Evolutionary conservation across 1,140 invertebrate species (phyloP), one percentile per base, ranked within the genome.

Genomic region (Sarcophaga peregrina): DNA sequence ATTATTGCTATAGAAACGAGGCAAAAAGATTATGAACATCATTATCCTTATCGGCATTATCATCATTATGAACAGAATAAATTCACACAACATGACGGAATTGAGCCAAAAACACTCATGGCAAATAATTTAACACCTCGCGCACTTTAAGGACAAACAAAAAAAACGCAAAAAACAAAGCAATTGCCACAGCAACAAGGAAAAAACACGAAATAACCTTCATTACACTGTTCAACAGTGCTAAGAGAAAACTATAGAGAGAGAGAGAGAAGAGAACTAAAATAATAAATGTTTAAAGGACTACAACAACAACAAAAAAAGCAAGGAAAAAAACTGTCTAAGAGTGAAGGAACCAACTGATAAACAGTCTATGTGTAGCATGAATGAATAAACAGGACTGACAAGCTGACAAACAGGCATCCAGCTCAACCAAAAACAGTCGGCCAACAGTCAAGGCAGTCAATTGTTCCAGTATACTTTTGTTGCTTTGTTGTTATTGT

Each of bases 111-210:
- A 78, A n/a, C 75, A 78, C 75, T 78, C 75, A 50, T 78, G 75
- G 75, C 75, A 78, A 78, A 78, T 78, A 78, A 20, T 78, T 76
- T 78, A 78, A 78, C 75, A 78, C 75, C 75, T 78, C 75, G 50
- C n/a, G n/a, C 75, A 78, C 17, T 68, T 68, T 68, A 68, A 68
- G n/a, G n/a, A n/a, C n/a, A n/a, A n/a, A n/a, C n/a, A n/a, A n/a
- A n/a, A n/a, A n/a, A n/a, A n/a, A n/a, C n/a, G n/a, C n/a, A n/a
- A n/a, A n/a, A n/a, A n/a, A n/a, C n/a, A 58, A 10, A 58, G 52
- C 52, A 13, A 11, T n/a, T n/a, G n/a, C 52, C 10, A 58, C 52
- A 54, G 3, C 52, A 58, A 58, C 52, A 58, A n/a, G 37, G 37
- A 52, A 50, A 50, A n/a, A 78, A 78, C 75, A 78, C 15, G 9